A percentile compares a stretch with the other conserved stretches of the same genome.
Conservation (phyloP, 2,888 invertebrate species). For the Phasia obesa region DNA sequence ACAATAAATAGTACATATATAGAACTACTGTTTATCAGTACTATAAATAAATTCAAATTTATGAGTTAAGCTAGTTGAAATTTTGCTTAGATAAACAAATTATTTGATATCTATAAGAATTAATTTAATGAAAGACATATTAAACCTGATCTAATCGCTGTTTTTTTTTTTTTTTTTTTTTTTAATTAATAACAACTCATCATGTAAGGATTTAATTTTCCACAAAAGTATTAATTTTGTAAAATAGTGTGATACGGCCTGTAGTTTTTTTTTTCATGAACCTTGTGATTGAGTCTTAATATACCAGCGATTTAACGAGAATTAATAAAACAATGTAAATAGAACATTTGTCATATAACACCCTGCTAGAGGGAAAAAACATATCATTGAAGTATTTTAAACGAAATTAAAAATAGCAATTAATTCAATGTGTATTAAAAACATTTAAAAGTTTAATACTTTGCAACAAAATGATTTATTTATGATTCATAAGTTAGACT, state of each 20-base stretch:
- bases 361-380: too few relatives aligned
- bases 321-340: too few relatives aligned
- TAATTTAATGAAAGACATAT: conserved; percentile 20
- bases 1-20: too few relatives aligned
- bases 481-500: conserved; percentile 28
- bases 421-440: neutral
- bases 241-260: too few relatives aligned
- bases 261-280: conserved; percentile 11
- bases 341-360: too few relatives aligned
- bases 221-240: too few relatives aligned
- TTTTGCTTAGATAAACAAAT: conserved; percentile 1
- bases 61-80: conserved; percentile 6
- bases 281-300: conserved; percentile 7
- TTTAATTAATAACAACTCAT: too few relatives aligned
- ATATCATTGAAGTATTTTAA: too few relatives aligned
- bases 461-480: conserved; percentile 12
- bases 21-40: too few relatives aligned
- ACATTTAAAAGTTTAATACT: neutral
- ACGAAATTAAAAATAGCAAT: neutral
- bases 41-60: too few relatives aligned
- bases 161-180: conserved; percentile 19
- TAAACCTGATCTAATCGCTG: neutral
- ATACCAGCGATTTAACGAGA: neutral
- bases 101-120: conserved; percentile 14
- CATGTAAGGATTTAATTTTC: too few relatives aligned